phyloP scores from a whole-genome alignment of 2,113 vertebrate species.

The Hipposideros armiger region DNA sequence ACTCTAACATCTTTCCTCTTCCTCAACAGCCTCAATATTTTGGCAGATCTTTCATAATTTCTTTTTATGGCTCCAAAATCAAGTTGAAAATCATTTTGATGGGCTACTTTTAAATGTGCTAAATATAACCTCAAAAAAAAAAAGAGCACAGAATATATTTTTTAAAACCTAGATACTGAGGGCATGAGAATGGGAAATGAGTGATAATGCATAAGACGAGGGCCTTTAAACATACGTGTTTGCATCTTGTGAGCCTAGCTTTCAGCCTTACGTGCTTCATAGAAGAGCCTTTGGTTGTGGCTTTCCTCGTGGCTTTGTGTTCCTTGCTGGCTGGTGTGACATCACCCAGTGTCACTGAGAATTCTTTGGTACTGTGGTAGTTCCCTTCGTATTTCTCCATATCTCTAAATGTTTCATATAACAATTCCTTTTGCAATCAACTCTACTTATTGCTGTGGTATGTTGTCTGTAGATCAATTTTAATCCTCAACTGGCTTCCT shows the following conservation, averaged over 20 bases:
- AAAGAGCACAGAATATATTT: not conserved
- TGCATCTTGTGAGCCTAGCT: not conserved
- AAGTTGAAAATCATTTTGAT: conserved; percentile 44
- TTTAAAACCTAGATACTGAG: not conserved
- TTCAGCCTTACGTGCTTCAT: not conserved
- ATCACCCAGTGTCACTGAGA: not conserved
- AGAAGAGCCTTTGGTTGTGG: not conserved
- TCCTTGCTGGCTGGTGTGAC: not conserved
- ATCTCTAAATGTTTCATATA: conserved; percentile 13
- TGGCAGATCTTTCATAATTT: conserved; percentile 82
- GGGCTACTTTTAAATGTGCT: conserved; percentile 23
- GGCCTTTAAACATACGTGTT: not conserved
- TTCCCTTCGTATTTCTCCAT: not conserved
- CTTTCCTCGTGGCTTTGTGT: not conserved
- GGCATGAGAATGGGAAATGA: not conserved
- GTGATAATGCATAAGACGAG: not conserved
- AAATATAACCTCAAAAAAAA: conserved; percentile 13
- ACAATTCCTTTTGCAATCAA: not conserved
- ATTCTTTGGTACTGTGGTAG: not conserved
- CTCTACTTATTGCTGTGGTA: not conserved
- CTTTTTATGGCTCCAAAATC: conserved; percentile 58
- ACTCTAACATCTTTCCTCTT: not conserved
- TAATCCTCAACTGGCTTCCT: conserved; percentile 16
- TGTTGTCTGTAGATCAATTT: not conserved
- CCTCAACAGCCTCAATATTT: conserved; percentile 75